Evolutionary conservation across 2,888 invertebrate genomes (phyloP).

Genomic region (Melanophora roralis): DNA sequence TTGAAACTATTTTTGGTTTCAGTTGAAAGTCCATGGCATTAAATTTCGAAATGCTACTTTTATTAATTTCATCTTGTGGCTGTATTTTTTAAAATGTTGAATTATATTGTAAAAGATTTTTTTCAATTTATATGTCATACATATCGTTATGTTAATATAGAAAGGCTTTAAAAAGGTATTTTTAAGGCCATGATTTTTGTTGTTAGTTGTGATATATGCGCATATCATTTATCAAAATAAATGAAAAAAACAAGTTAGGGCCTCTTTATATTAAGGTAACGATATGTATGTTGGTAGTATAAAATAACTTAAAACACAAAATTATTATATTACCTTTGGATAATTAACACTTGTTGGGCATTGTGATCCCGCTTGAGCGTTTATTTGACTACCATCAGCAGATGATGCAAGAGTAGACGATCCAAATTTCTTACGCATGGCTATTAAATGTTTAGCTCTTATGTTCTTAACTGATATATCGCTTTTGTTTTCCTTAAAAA

Average conservation of each 20-base stretch:
- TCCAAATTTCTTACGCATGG: conserved; percentile 36
- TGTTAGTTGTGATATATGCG: no score
- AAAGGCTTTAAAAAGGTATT: no score
- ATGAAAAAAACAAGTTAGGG: no score
- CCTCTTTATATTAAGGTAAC: no score
- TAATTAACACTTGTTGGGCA: neutral
- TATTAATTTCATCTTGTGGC: neutral
- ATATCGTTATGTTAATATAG: no score
- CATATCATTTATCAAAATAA: no score
- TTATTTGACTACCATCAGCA: neutral
- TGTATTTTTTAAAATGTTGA: neutral
- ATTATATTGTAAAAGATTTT: neutral
- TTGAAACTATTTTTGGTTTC: conserved; percentile 12
- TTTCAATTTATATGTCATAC: no score
- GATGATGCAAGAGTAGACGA: neutral
- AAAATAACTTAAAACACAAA: no score
- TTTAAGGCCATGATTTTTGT: no score
- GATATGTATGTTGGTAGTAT: no score
- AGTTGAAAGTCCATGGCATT: conserved; percentile 29
- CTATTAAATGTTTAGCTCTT: conserved; percentile 44
- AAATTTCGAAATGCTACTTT: neutral
- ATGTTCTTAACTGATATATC: conserved; percentile 32
- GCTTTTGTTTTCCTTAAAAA: conserved; percentile 22
- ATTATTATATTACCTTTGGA: conserved; percentile 8
- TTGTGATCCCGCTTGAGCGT: neutral